Evolutionary conservation across 1,140 invertebrate genomes (phyloP).

Genomic region (Metaphire vulgaris): DNA sequence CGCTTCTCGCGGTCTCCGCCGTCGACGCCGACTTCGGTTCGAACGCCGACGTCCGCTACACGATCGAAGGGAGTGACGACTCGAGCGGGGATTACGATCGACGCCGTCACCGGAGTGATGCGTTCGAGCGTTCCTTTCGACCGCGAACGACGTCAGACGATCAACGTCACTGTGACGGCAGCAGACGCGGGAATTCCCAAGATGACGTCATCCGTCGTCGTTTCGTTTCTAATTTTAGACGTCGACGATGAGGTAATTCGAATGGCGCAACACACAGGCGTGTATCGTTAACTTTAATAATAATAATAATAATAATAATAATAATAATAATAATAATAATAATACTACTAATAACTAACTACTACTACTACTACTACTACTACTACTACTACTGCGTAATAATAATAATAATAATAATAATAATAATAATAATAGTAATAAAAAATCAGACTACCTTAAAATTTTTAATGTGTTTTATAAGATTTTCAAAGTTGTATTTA

Average conservation of each 20-base stretch:
- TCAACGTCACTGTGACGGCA: neutral
- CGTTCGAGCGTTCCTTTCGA: slow-evolving; percentile 66
- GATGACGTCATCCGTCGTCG: neutral
- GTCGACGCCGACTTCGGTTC: neutral
- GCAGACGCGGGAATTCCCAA: neutral
- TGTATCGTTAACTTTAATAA: no score
- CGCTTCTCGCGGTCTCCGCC: slow-evolving; percentile 1
- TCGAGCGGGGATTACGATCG: slow-evolving; percentile 72
- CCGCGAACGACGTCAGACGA: slow-evolving; percentile 57
- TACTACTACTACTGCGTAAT: neutral
- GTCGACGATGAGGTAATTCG: neutral
- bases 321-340: no score
- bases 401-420: neutral
- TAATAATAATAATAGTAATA: neutral
- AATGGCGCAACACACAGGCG: no score
- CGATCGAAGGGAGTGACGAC: neutral
- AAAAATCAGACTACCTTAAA: no score
- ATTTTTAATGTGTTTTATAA: no score
- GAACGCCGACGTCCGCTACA: slow-evolving; percentile 11
- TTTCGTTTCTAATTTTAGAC: neutral
- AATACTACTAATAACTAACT: no score
- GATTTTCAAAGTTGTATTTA: no score
- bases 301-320: no score
- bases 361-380: neutral
- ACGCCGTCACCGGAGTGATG: slow-evolving; percentile 76